phyloP scores from a whole-genome alignment of 2,113 vertebrate species.

The Etia nguti region DNA sequence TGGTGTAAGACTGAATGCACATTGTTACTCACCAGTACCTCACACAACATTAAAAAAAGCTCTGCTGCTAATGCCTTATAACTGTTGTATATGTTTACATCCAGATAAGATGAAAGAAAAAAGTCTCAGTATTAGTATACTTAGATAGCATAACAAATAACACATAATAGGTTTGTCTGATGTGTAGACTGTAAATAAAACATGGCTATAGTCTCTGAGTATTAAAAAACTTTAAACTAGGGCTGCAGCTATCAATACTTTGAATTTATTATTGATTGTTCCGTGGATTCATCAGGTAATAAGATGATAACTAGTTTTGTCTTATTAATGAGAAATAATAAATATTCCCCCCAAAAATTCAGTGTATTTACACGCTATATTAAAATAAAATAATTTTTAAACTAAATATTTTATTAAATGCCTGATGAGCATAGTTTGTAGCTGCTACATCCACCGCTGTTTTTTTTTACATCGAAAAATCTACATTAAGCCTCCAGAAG shows the following conservation, averaged over 20 bases:
- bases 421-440: background rate
- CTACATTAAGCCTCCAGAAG: background rate
- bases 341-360: background rate
- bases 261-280: background rate
- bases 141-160: background rate
- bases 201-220: background rate
- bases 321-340: background rate
- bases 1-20: background rate
- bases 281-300: background rate
- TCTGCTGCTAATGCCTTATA: background rate
- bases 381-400: background rate
- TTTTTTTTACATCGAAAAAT: fast-evolving
- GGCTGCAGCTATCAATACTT: background rate
- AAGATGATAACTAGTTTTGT: background rate
- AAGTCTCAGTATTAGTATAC: background rate
- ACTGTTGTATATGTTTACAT: background rate
- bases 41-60: background rate
- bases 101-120: background rate
- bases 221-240: background rate
- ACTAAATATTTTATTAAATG: background rate
- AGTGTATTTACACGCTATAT: background rate
- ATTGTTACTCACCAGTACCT: background rate
- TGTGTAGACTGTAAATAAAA: background rate
- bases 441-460: background rate
- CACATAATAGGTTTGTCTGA: background rate